Base-by-base conservation (phyloP, 2,888 invertebrate species). In the Drosophila emarginata region DNA sequence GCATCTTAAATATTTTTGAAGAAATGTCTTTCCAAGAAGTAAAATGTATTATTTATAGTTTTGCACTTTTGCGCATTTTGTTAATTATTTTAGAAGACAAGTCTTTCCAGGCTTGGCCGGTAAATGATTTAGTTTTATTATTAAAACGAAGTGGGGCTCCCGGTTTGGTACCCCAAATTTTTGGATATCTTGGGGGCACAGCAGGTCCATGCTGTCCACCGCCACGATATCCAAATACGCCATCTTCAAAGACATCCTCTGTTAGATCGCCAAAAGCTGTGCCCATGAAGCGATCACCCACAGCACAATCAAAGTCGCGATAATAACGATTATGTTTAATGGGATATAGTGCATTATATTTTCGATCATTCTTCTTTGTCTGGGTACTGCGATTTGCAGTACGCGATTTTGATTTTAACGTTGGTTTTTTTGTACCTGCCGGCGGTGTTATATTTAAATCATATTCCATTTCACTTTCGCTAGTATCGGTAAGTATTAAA, bases 361-460 rank as follows among this genome's bases (percentile, higher is more conserved):
- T 11, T 7, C 12, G 92, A 86, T 94, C 94, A 0, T 91, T 91
- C 6, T 91, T 90, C 21, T 90, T 83, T 69, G 95, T 95, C 80
- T 95, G 95, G 0, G 94, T 94, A 64, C 94, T 94, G 0, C 93
- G 93, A 72, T 94, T 94, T 2, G 77, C 64, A 3, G 94, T 91
- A 68, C 93, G 93, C 0, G 92, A 92, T 67, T 91, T 89, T 54
- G 92, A 92, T 18, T 6, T 45, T 11, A 9, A 18, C 1, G 12
- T 11, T 18, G 94, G 92, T 76, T 93, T 94, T 40, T 94, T 93
- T 61, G 94, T 93, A 0, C 94, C 94, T 53, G 94, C 94, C 0
- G 95, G 95, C 0, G 95, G 95, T 0, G 95, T 94, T 63, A 95
- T 94, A 77, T 95, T 95, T 18, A 95, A 94, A 80, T 95, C 94